Base-by-base conservation (phyloP, 2,888 invertebrate genomes). In the Hybos culiciformis region DNA sequence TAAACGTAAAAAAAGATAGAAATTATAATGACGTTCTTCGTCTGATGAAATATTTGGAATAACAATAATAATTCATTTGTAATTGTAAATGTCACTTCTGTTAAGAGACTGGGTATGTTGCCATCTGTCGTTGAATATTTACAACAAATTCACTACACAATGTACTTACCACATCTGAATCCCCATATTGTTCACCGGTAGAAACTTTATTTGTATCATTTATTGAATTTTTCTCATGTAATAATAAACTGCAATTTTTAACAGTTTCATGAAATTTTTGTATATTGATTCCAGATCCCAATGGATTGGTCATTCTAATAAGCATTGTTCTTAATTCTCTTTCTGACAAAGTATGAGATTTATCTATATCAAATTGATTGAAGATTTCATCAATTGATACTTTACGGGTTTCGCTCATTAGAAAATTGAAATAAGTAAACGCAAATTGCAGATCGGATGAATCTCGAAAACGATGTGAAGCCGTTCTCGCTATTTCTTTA, bases 301-400 rank as follows among this genome's bases (percentile, higher is more conserved):
- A 1, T 84, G 84, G 18, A 82, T 61, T 3, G 77, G 74, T 58
- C 78, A 83, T 63, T 54, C 77, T 70, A 0, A 83, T 72, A 15
- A 83, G 63, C 29, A 83, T 62, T 0, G 83, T 83, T 45, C 84
- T 68, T 34, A 85, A 77, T 63, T 85, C 85, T 45, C 83, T 69
- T 58, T 84, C 83, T 1, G 84, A 83, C 77, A 82, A 78, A 1
- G 81, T 78, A 31, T 78, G 78, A 2, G 85, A 84, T 21, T 68
- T 60, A 60, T 86, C 86, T 0, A 80, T 83, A 56, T 86, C 85
- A 56, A 82, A 80, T 42, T 67, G 67, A 54, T 80, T 73, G 55
- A 86, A 85, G 50, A 85, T 73, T 37, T 78, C 71, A 3, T 59
- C 69, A 3, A 73, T 60, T 9, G 70, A 63, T 12, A 69, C 50